Percentiles rank a stretch among this genome's conserved stretches.
Evolutionary conservation across 2,888 invertebrate species (phyloP).

Genomic region (Melieria crassipennis): DNA sequence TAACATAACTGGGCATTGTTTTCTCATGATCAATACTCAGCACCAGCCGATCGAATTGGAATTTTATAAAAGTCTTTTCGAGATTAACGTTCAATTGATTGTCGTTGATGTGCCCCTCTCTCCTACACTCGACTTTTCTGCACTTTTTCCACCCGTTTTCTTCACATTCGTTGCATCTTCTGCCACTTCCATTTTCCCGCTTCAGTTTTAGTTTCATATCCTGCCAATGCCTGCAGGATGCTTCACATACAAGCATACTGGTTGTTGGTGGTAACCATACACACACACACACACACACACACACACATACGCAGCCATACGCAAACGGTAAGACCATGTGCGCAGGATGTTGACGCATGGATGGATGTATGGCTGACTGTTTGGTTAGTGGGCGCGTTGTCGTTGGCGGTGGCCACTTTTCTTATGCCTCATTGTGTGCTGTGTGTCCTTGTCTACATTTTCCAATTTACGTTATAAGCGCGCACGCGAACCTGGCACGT

Average conservation of each 20-base stretch:
- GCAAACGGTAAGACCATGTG: background rate
- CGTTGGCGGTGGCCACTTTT: conserved; percentile 26
- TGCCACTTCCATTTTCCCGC: conserved; percentile 26
- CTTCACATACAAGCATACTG: background rate
- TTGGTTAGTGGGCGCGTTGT: conserved; percentile 24
- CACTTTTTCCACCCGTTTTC: conserved; percentile 6
- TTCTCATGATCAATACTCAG: too few relatives aligned
- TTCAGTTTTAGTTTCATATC: conserved; percentile 30
- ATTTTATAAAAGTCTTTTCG: too few relatives aligned
- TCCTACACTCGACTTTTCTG: background rate
- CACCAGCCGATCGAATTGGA: too few relatives aligned
- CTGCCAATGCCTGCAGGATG: background rate
- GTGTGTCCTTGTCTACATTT: background rate
- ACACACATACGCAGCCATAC: background rate
- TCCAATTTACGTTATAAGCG: conserved; percentile 11
- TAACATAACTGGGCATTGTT: too few relatives aligned
- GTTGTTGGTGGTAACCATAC: background rate
- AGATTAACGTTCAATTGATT: too few relatives aligned
- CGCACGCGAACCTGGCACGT: background rate
- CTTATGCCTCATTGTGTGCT: conserved; percentile 6
- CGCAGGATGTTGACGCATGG: conserved; percentile 2
- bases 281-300: background rate
- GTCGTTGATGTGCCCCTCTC: too few relatives aligned
- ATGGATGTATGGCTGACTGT: conserved; percentile 20
- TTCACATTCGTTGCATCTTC: conserved; percentile 20